Evolutionary conservation across 2,113 vertebrate species (phyloP).

Genomic region (Tenrec ecaudatus): DNA sequence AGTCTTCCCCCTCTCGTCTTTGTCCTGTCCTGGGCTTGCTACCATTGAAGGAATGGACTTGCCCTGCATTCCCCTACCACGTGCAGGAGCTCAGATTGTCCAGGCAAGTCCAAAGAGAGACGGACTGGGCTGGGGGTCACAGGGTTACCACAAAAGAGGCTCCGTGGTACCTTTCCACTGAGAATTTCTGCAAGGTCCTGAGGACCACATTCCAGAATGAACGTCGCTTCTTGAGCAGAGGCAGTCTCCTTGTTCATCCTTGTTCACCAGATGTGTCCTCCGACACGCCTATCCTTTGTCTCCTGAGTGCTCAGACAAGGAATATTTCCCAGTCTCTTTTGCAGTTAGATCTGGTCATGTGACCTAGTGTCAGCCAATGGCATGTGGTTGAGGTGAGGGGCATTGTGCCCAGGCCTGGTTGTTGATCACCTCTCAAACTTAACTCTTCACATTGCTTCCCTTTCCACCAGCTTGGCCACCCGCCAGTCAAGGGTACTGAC

Average conservation of each 20-base stretch:
- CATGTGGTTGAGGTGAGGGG: not conserved
- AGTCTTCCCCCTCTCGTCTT: not conserved
- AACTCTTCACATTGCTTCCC: not conserved
- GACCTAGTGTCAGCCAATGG: not conserved
- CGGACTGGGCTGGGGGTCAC: not conserved
- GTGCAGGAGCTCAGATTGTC: not conserved
- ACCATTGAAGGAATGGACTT: not conserved
- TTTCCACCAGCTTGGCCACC: not conserved
- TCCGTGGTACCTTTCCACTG: not conserved
- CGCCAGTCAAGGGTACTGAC: not conserved
- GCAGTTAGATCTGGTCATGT: not conserved
- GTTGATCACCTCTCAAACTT: not conserved
- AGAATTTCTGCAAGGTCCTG: not conserved
- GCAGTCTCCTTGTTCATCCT: not conserved
- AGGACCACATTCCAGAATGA: not conserved
- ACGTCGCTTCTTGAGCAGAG: not conserved
- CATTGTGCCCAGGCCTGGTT: not conserved
- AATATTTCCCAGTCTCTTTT: not conserved
- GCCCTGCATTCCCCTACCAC: not conserved
- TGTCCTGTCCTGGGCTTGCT: not conserved
- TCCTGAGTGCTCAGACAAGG: not conserved
- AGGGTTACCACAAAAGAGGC: not conserved
- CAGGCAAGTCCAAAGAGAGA: not conserved
- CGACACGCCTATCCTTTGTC: slow-evolving; percentile 5
- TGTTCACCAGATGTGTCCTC: not conserved